phyloP scores from a whole-genome alignment of 2,797 vertebrate genomes.

The Apogon hyalosoma region DNA sequence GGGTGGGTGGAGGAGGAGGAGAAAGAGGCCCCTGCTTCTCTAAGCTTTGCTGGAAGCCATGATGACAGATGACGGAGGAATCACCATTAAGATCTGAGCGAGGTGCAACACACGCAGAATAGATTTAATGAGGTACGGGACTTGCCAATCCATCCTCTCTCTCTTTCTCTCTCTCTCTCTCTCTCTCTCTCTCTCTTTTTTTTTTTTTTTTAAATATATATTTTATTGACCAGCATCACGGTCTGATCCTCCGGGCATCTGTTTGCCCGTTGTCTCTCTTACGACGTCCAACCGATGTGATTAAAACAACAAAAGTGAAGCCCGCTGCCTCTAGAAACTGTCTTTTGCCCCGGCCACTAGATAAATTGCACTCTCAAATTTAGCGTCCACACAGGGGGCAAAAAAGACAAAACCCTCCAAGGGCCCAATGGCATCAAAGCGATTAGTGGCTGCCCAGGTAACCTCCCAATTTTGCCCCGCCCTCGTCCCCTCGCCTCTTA shows the following conservation, averaged over 20 bases:
- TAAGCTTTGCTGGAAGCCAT: conserved; percentile 67
- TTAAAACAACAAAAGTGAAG: conserved; percentile 55
- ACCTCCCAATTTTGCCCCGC: conserved; percentile 58
- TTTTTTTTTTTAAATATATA: not conserved
- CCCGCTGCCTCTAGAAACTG: conserved; percentile 44
- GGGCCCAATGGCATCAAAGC: conserved; percentile 86
- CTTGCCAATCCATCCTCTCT: conserved; percentile 14
- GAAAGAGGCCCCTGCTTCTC: conserved; percentile 49
- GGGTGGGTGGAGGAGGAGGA: not conserved
- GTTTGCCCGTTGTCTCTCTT: conserved; percentile 21
- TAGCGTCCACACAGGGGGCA: conserved; percentile 85
- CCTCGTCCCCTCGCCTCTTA: conserved; percentile 90
- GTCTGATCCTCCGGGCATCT: not conserved
- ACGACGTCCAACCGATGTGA: conserved; percentile 34
- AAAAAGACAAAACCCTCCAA: conserved; percentile 83
- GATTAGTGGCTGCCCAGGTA: conserved; percentile 88
- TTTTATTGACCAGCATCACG: not conserved
- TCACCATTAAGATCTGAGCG: conserved; percentile 86
- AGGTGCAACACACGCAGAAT: conserved; percentile 85
- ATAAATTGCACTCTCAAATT: conserved; percentile 90
- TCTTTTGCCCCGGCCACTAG: conserved; percentile 77
- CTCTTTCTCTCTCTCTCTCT: no score
- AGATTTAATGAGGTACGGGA: conserved; percentile 64
- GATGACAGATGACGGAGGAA: conserved; percentile 83
- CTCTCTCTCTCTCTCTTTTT: not conserved